Percentiles rank a stretch among this genome's conserved stretches.
These are phyloP conservation scores for Drosophila watanabei DNA, from an alignment of 1,140 invertebrate species.

Conservation along the genomic window DNA sequence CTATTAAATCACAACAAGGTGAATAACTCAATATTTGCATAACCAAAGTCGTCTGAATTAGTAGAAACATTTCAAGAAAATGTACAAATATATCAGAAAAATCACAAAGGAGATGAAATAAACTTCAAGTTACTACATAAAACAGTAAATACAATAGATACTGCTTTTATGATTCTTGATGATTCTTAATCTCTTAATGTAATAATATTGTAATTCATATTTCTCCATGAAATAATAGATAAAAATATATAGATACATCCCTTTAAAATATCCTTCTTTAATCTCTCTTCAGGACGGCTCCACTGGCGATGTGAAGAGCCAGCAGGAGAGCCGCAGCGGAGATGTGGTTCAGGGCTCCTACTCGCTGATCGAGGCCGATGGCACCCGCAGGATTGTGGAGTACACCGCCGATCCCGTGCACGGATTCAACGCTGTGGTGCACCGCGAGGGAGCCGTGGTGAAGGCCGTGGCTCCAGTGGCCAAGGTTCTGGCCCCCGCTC, in stretches of 20 bases:
- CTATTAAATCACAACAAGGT: slow-evolving; percentile 10
- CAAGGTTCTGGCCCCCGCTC: slow-evolving; percentile 78
- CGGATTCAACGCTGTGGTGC: slow-evolving; percentile 87
- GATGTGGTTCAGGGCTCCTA: slow-evolving; percentile 88
- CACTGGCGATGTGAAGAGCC: slow-evolving; percentile 88
- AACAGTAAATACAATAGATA: too few species aligned
- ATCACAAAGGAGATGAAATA: too few species aligned
- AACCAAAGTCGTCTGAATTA: not conserved
- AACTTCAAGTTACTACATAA: too few species aligned
- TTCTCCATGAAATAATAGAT: too few species aligned
- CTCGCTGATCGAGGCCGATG: slow-evolving; percentile 88
- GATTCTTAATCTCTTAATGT: too few species aligned
- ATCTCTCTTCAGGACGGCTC: slow-evolving; percentile 85
- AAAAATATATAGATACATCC: too few species aligned
- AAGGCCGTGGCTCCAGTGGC: slow-evolving; percentile 82
- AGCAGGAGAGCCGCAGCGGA: slow-evolving; percentile 87
- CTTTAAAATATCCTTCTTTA: not conserved
- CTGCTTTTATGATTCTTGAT: too few species aligned
- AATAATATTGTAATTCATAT: too few species aligned
- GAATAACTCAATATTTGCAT: not conserved
- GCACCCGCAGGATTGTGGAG: slow-evolving; percentile 87
- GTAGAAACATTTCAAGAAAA: not conserved
- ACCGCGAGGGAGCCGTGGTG: slow-evolving; percentile 85
- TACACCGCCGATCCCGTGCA: slow-evolving; percentile 87
- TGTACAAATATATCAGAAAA: not conserved